These are phyloP conservation scores for Silurus asotus DNA, from an alignment of 2,113 vertebrate genomes.

Conservation along the genomic window DNA sequence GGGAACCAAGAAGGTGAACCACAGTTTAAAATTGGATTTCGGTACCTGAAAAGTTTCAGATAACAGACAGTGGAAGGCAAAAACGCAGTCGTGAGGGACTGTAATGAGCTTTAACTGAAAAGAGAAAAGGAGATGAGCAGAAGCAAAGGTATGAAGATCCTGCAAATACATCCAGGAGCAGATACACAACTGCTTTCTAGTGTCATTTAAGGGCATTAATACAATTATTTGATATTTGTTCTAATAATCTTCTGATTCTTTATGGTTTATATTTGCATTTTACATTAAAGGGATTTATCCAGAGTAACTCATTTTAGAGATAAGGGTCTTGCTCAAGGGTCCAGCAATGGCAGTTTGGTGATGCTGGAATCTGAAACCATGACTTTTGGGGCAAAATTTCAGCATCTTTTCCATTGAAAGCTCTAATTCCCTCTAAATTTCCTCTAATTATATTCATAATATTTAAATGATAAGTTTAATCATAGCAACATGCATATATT, in stretches of 20 bases:
- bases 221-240: neutral
- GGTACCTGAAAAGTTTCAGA: conserved; percentile 11
- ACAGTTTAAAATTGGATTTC: conserved; percentile 29
- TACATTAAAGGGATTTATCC: too few species aligned
- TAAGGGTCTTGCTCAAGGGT: too few species aligned
- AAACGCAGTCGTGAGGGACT: neutral
- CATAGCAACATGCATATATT: neutral
- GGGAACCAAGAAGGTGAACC: conserved; percentile 13
- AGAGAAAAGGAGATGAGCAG: neutral
- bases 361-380: too few species aligned
- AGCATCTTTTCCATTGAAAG: too few species aligned
- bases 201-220: neutral
- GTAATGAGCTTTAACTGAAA: neutral
- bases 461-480: neutral
- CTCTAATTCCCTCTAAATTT: too few species aligned
- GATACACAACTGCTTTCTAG: too few species aligned
- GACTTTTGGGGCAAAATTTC: too few species aligned
- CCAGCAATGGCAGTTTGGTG: too few species aligned
- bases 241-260: neutral
- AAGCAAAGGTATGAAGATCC: neutral
- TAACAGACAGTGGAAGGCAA: conserved; percentile 27
- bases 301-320: too few species aligned
- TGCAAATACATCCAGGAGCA: neutral
- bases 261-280: neutral
- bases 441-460: too few species aligned